Conservation (phyloP, 2,888 invertebrate species). For the Spisula solida region DNA sequence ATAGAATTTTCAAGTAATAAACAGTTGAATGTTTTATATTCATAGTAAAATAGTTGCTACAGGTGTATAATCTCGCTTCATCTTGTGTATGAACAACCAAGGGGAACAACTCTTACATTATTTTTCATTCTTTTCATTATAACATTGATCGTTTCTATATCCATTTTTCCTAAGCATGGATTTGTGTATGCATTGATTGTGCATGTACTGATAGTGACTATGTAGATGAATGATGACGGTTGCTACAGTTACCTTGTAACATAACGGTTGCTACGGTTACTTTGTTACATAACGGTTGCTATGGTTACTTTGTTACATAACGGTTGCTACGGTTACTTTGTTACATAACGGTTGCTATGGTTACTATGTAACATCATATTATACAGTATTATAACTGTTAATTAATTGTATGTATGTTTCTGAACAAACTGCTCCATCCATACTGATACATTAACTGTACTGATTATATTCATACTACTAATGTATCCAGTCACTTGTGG, state of each 20-base stretch:
- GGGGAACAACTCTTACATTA: neutral
- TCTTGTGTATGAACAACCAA: neutral
- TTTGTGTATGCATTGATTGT: slow-evolving; percentile 1
- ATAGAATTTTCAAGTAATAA: neutral
- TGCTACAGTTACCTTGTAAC: neutral
- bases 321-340: neutral
- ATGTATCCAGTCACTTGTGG: no score
- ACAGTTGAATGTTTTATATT: neutral
- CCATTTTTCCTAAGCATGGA: neutral
- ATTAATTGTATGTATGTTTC: neutral
- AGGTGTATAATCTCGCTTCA: neutral
- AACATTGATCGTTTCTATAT: neutral
- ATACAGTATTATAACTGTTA: neutral
- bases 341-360: no score
- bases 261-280: no score
- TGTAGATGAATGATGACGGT: neutral
- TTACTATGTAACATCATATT: neutral
- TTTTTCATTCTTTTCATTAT: neutral
- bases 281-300: no score
- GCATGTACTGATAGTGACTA: neutral
- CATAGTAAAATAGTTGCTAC: neutral
- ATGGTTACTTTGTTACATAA: neutral
- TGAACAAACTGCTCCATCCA: neutral
- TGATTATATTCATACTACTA: neutral
- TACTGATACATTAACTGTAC: neutral